Percentiles rank a stretch among this genome's conserved stretches.
Conservation (phyloP, 2,888 invertebrate genomes). For the Drosophila neutralis region DNA sequence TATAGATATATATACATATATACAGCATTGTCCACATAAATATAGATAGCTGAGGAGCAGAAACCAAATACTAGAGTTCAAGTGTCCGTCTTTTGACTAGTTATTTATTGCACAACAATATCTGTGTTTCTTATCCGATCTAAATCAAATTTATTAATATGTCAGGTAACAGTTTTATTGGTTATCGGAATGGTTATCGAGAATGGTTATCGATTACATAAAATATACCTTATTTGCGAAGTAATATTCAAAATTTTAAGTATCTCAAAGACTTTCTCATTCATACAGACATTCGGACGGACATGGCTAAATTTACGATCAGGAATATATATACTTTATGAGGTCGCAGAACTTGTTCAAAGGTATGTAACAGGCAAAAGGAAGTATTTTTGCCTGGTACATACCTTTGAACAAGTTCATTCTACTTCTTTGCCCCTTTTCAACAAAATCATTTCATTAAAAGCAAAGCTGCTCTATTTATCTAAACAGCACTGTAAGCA, state of each 20-base stretch:
- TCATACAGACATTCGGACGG: too few relatives aligned
- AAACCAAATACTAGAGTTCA: background rate
- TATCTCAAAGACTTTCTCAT: too few relatives aligned
- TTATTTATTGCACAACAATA: background rate
- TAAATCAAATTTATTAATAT: background rate
- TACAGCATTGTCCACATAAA: background rate
- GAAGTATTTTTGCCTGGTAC: too few relatives aligned
- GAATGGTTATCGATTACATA: background rate
- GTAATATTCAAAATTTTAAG: too few relatives aligned
- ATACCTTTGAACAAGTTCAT: background rate
- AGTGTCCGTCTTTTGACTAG: background rate
- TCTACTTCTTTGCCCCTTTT: background rate
- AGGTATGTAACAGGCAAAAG: too few relatives aligned
- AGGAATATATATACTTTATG: too few relatives aligned
- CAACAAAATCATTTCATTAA: background rate
- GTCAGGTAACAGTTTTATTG: background rate
- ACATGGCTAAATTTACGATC: too few relatives aligned
- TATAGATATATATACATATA: too few relatives aligned
- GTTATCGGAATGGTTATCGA: too few relatives aligned
- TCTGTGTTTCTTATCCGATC: background rate
- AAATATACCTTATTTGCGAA: background rate
- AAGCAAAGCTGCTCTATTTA: background rate
- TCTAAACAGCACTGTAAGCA: background rate
- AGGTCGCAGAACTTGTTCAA: too few relatives aligned
- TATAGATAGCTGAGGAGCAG: background rate